A percentile compares a stretch with the other conserved stretches of the same genome.
Conservation (phyloP, 1,140 invertebrate genomes). For the Cryptotermes secundus region DNA sequence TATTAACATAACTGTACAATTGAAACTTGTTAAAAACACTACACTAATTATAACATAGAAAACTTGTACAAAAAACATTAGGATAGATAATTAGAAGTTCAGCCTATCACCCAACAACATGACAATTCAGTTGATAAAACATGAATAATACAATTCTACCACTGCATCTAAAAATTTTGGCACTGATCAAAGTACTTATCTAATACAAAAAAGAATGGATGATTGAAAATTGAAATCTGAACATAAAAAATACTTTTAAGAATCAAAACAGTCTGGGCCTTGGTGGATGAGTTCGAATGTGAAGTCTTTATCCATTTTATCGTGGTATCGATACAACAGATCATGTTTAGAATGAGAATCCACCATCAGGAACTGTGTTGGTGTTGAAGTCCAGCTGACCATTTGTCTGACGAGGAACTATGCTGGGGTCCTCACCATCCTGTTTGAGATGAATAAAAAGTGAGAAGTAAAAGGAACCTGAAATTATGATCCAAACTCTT, state of each 20-base stretch:
- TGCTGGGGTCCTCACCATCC: slow-evolving; percentile 12
- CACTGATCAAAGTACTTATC: not conserved
- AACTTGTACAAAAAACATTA: not conserved
- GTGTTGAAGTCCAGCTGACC: slow-evolving; percentile 25
- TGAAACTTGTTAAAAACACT: too few relatives aligned
- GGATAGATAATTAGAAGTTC: not conserved
- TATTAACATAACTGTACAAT: too few relatives aligned
- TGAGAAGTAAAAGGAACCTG: not conserved
- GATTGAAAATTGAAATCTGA: not conserved
- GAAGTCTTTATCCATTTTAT: not conserved
- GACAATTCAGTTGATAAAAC: not conserved
- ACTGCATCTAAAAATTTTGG: not conserved
- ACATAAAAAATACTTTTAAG: not conserved
- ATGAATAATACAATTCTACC: not conserved
- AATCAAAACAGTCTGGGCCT: not conserved
- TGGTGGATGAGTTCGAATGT: not conserved
- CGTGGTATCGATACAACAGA: not conserved
- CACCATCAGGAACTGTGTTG: slow-evolving; percentile 23
- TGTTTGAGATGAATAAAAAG: not conserved
- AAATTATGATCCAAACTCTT: too few relatives aligned
- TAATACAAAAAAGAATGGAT: not conserved
- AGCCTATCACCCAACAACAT: not conserved
- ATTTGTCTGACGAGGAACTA: slow-evolving; percentile 22
- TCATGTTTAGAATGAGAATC: slow-evolving; percentile 27
- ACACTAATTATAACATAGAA: not conserved